phyloP scores from a whole-genome alignment of 1,140 invertebrate species.

The Bombus polaris region DNA sequence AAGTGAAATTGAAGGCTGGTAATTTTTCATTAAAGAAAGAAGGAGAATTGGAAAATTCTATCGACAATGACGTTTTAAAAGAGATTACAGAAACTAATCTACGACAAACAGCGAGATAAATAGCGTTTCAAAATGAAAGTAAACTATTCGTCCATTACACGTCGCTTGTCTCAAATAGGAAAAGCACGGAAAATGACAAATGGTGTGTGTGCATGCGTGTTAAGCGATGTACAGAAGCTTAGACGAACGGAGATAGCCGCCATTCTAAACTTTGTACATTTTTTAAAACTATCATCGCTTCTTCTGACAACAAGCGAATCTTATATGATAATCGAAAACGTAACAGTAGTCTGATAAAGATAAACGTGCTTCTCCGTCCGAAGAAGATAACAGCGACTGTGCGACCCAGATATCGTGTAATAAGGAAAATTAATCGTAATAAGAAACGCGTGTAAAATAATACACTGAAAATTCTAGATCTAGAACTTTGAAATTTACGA shows the following conservation, averaged over 20 bases:
- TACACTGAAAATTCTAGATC: no score
- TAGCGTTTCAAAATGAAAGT: not conserved
- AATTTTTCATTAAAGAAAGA: not conserved
- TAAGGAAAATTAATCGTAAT: no score
- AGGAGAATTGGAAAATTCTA: no score
- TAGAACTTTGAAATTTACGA: no score
- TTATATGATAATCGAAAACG: no score
- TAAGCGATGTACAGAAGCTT: not conserved
- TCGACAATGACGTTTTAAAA: not conserved
- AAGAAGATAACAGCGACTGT: no score
- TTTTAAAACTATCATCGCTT: not conserved
- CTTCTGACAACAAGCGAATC: no score
- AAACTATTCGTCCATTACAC: not conserved
- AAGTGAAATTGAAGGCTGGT: no score
- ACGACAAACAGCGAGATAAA: not conserved
- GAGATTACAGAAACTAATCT: not conserved
- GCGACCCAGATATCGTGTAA: no score
- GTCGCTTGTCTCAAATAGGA: not conserved
- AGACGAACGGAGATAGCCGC: not conserved
- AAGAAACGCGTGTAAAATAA: no score
- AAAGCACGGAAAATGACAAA: not conserved
- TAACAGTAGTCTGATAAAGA: no score
- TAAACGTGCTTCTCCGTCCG: no score
- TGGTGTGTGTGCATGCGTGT: not conserved
- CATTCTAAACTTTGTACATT: not conserved